Conservation (phyloP, 2,113 vertebrate species). For the Odontesthes bonariensis region DNA sequence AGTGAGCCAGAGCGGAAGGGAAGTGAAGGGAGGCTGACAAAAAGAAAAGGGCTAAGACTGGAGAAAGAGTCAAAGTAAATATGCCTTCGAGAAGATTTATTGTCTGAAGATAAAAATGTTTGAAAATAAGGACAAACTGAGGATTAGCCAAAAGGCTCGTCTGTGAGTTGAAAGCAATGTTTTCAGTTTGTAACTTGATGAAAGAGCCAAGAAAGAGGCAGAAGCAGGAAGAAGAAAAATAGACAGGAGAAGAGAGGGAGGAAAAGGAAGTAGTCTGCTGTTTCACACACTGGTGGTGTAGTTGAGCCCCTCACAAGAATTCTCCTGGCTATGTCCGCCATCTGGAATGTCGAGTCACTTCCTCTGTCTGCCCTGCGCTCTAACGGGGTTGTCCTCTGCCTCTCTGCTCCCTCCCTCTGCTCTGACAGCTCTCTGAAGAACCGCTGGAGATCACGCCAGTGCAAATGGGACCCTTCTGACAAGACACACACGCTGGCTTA, state of each 20-base stretch:
- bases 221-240: conserved; percentile 34
- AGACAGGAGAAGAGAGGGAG: conserved; percentile 25
- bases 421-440: conserved; percentile 62
- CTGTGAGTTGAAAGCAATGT: conserved; percentile 28
- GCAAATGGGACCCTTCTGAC: conserved; percentile 48
- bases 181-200: conserved; percentile 54
- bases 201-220: conserved; percentile 35
- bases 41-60: conserved; percentile 15
- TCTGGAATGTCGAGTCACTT: conserved; percentile 81
- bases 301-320: conserved; percentile 79
- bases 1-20: conserved; percentile 49
- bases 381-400: conserved; percentile 63
- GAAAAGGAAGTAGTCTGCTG: conserved; percentile 63
- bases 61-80: conserved; percentile 14
- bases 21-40: conserved; percentile 36
- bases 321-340: conserved; percentile 74
- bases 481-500: conserved; percentile 47
- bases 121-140: conserved; percentile 24
- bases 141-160: conserved; percentile 14
- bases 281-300: conserved; percentile 75
- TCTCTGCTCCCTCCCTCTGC: conserved; percentile 61
- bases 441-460: conserved; percentile 53
- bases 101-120: conserved; percentile 20
- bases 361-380: conserved; percentile 72
- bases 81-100: conserved; percentile 1